phyloP scores from a whole-genome alignment of 2,113 vertebrate genomes.

The Procavia capensis region DNA sequence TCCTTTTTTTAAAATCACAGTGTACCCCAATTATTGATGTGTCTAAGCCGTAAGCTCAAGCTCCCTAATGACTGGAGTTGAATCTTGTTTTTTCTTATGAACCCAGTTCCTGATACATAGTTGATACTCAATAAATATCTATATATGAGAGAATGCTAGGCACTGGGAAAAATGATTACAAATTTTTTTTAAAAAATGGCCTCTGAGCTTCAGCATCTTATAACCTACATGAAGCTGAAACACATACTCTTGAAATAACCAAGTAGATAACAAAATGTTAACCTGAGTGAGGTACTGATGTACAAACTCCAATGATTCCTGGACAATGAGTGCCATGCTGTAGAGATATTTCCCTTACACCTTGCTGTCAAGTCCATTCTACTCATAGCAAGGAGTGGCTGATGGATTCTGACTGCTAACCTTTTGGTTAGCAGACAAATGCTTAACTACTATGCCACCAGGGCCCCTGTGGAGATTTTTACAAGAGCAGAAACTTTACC shows the following conservation, averaged over 20 bases:
- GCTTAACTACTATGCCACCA: too few relatives aligned
- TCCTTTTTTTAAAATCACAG: too few relatives aligned
- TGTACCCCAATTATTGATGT: not conserved
- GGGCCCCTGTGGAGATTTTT: not conserved
- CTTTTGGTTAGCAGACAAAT: too few relatives aligned
- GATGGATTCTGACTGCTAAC: too few relatives aligned
- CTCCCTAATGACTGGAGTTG: not conserved
- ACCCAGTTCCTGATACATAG: not conserved
- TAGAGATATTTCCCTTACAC: not conserved
- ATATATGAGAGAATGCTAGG: not conserved
- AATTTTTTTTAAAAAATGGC: not conserved
- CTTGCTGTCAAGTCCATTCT: too few relatives aligned
- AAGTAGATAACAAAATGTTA: not conserved
- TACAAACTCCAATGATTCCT: not conserved
- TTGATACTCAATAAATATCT: not conserved
- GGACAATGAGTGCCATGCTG: not conserved
- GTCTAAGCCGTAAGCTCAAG: not conserved
- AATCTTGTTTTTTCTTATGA: constrained; percentile 28
- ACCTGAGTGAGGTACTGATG: not conserved
- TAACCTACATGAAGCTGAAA: not conserved
- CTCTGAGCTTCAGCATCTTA: not conserved
- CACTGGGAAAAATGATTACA: not conserved
- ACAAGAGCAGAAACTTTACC: not conserved
- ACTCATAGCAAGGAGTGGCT: too few relatives aligned
- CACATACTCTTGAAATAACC: not conserved